phyloP scores from a whole-genome alignment of 2,797 vertebrate species.

The Melanotaenia maccullochi region DNA sequence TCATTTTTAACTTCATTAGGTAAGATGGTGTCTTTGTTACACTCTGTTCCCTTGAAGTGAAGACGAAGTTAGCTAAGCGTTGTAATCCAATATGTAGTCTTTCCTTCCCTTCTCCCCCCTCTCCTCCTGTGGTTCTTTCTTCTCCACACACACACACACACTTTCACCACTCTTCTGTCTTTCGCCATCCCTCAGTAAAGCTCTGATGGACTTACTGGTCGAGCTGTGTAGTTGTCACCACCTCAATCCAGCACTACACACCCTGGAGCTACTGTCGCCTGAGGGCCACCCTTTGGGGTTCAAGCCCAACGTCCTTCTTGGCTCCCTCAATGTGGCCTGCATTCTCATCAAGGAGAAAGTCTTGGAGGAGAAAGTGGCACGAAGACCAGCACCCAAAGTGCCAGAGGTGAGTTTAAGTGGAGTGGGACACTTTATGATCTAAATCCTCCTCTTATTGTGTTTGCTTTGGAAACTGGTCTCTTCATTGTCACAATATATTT shows the following conservation, averaged over 20 bases:
- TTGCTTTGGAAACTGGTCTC: neutral
- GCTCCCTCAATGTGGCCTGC: constrained; percentile 88
- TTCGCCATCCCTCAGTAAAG: constrained; percentile 84
- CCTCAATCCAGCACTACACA: constrained; percentile 92
- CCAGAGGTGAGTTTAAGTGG: constrained; percentile 87
- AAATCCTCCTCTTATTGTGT: neutral
- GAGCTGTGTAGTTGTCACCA: constrained; percentile 92
- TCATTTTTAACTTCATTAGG: neutral
- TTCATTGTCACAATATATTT: constrained; percentile 3
- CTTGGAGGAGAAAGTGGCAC: constrained; percentile 84
- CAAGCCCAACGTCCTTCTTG: constrained; percentile 93
- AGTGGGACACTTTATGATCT: neutral
- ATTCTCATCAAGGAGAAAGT: constrained; percentile 91
- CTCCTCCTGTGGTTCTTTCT: constrained; percentile 27
- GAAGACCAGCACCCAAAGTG: constrained; percentile 85
- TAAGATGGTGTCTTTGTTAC: constrained; percentile 27
- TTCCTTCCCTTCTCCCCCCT: constrained; percentile 34
- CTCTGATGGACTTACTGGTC: constrained; percentile 96
- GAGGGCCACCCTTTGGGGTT: constrained; percentile 87
- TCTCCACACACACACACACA: constrained; percentile 2
- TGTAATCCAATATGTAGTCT: constrained; percentile 61
- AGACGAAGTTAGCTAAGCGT: constrained; percentile 25
- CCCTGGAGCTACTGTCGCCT: constrained; percentile 88
- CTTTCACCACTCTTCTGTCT: constrained; percentile 20
- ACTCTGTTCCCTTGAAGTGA: constrained; percentile 35